These are phyloP conservation scores for Leucania comma DNA, from an alignment of 2,888 invertebrate species.

Conservation along the genomic window DNA sequence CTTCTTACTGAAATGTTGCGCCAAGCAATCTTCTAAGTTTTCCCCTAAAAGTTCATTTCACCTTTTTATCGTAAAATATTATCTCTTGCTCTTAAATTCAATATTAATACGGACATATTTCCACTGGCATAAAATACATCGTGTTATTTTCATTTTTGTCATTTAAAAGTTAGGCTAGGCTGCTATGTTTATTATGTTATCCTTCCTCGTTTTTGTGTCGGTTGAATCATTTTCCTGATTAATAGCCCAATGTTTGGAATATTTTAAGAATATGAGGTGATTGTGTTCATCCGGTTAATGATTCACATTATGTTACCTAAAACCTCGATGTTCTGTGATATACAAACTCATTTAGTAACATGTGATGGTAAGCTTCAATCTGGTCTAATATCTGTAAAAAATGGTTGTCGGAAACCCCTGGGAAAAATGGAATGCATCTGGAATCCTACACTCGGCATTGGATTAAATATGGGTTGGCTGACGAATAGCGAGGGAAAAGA, in stretches of 20 bases:
- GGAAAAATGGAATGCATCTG: background rate
- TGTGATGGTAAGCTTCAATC: background rate
- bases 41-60: background rate
- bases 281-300: constrained; percentile 22
- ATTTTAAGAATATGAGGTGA: constrained; percentile 39
- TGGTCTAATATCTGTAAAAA: background rate
- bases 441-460: background rate
- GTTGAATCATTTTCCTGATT: constrained; percentile 46
- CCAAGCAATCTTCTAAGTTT: background rate
- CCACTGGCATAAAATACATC: background rate
- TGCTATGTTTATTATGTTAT: background rate
- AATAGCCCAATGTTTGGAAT: constrained; percentile 16
- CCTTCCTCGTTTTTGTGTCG: constrained; percentile 4
- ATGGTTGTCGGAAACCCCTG: background rate
- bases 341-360: background rate
- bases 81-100: background rate
- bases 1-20: background rate
- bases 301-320: constrained; percentile 1
- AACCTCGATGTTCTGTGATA: background rate
- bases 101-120: background rate
- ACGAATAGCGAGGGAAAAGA: background rate
- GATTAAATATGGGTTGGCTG: background rate
- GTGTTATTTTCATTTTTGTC: background rate
- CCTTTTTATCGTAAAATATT: background rate
- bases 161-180: background rate